phyloP scores from a whole-genome alignment of 1,140 invertebrate genomes.

The Caenorhabditis latens region DNA sequence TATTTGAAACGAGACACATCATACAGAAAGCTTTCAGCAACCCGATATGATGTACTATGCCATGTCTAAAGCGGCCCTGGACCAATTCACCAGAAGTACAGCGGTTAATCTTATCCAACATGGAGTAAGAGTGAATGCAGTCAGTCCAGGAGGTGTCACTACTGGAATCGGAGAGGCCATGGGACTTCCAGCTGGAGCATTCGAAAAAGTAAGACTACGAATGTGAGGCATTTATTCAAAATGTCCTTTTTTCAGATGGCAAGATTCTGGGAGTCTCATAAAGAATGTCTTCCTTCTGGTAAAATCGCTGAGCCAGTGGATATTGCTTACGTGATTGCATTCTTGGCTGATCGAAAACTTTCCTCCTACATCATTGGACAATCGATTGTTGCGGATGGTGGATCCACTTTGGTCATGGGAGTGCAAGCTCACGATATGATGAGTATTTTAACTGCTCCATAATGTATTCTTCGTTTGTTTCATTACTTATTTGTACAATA shows the following conservation, averaged over 20 bases:
- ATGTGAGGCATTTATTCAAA: too few relatives aligned
- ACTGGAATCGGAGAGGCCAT: constrained; percentile 50
- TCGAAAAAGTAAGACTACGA: not conserved
- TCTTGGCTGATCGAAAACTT: constrained; percentile 54
- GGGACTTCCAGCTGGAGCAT: constrained; percentile 6
- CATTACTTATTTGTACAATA: too few relatives aligned
- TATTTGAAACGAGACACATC: too few relatives aligned
- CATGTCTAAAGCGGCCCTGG: constrained; percentile 82
- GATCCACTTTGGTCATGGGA: constrained; percentile 40
- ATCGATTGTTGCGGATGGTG: constrained; percentile 34
- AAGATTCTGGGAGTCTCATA: not conserved
- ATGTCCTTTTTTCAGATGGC: not conserved
- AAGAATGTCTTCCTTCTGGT: constrained; percentile 7
- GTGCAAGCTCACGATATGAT: not conserved
- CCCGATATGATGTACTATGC: constrained; percentile 85
- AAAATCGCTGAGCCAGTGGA: not conserved
- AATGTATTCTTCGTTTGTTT: too few relatives aligned
- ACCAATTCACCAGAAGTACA: constrained; percentile 83
- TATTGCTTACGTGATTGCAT: constrained; percentile 60
- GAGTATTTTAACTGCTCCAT: not conserved
- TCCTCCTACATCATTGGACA: constrained; percentile 55
- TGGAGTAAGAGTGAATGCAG: constrained; percentile 64
- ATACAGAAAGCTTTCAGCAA: constrained; percentile 9
- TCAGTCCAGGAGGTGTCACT: constrained; percentile 61
- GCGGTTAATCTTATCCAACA: constrained; percentile 88